These are phyloP conservation scores for Oegoconia quadripuncta DNA, from an alignment of 2,888 invertebrate genomes.

Conservation along the genomic window DNA sequence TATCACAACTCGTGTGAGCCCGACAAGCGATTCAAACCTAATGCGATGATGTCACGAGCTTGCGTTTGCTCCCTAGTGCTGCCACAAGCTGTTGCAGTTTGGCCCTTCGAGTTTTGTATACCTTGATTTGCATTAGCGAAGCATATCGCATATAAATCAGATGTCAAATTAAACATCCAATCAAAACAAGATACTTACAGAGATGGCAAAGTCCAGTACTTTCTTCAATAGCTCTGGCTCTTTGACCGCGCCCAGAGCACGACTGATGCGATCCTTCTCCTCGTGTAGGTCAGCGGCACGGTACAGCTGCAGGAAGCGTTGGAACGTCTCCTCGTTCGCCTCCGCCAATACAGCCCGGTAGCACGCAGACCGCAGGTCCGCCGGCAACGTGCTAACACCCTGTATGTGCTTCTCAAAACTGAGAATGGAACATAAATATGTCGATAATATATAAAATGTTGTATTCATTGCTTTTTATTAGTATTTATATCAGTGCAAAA, in stretches of 20 bases:
- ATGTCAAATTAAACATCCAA: too few relatives aligned
- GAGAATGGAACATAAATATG: neutral
- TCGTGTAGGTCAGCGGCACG: conserved; percentile 93
- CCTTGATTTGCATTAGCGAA: too few relatives aligned
- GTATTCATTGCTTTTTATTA: too few relatives aligned
- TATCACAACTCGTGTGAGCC: too few relatives aligned
- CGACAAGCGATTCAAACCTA: too few relatives aligned
- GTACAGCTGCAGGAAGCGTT: conserved; percentile 89
- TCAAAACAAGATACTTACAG: conserved; percentile 76
- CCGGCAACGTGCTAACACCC: conserved; percentile 82
- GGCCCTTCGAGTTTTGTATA: too few relatives aligned
- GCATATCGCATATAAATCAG: too few relatives aligned
- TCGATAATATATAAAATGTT: conserved; percentile 1
- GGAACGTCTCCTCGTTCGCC: conserved; percentile 84
- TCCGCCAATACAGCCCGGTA: conserved; percentile 89
- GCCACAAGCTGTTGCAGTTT: too few relatives aligned
- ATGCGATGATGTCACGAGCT: too few relatives aligned
- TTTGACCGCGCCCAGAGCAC: conserved; percentile 89
- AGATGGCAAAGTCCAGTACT: conserved; percentile 89
- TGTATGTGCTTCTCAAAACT: conserved; percentile 83
- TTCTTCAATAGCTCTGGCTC: conserved; percentile 84
- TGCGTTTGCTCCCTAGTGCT: too few relatives aligned
- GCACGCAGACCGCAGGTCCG: conserved; percentile 92
- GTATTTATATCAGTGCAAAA: too few relatives aligned
- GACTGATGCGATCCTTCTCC: conserved; percentile 94